Base-by-base conservation (phyloP, 2,113 vertebrate species). In the Eidolon helvum region DNA sequence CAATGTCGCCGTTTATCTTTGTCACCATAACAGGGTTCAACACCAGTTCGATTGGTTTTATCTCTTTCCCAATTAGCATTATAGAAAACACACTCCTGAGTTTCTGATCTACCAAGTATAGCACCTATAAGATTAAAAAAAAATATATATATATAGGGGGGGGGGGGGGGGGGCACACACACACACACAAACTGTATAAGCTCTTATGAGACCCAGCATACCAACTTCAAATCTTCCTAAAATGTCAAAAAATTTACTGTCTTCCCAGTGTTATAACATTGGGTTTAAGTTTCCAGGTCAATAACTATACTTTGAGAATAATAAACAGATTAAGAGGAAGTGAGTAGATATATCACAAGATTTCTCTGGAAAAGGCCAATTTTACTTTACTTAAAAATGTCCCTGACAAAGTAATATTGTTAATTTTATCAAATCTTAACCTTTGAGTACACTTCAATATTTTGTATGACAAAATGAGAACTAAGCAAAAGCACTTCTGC, bases 21-120 rank as follows among this genome's bases (percentile, higher is more conserved):
- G 53, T 99, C 99, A 45, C 99, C 99, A 0, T 99, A 99, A 97
- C 99, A 99, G 2, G 98, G 98, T 92, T 99, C 99, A 86, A 99
- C 99, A 79, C 99, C 99, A 6, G 99, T 99, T 97, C 98, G 99
- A 97, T 99, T 99, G 82, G 99, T 99, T 97, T 99, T 99, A n/a
- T 99, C 99, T 98, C 99, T 99, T 94, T 99, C 99, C 99, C 99
- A 99, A 98, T 99, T 99, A 69, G 99, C 99, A 97, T 99, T 99
- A 99, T 99, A 99, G 98, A 98, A 99, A 96, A 99, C 99, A 75
- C 99, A 99, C 98, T 99, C 99, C 97, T 99, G 99, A 3, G 99
- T 99, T 98, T 99, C 99, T 63, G 99, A 99, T 97, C 99, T 99
- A 97, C 99, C 99, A 94, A 99, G 99, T 97, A 99, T 99, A 98